Conservation (phyloP, 2,797 vertebrate species). For the Okamejei kenojei region DNA sequence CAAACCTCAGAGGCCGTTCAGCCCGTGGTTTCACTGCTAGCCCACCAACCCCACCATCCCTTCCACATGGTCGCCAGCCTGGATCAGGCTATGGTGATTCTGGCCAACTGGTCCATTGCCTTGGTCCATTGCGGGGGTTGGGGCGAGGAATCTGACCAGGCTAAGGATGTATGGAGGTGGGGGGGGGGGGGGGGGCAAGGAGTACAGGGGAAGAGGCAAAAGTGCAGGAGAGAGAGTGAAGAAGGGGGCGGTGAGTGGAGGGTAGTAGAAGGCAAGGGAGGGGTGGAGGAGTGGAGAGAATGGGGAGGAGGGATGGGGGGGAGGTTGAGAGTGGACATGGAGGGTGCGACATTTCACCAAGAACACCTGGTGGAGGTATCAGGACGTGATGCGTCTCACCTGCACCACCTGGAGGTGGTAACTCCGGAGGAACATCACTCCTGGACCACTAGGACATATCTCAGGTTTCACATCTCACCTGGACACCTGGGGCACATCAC, state of each 20-base stretch:
- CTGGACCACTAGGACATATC: no score
- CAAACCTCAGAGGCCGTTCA: background rate
- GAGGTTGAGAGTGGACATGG: no score
- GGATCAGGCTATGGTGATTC: background rate
- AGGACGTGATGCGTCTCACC: no score
- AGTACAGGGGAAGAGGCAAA: background rate
- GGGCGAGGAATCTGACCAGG: background rate
- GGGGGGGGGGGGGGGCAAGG: background rate
- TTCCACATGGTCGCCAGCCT: background rate
- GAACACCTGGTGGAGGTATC: no score
- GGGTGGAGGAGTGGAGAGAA: background rate
- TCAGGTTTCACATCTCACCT: no score
- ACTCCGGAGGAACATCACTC: no score
- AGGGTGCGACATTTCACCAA: no score
- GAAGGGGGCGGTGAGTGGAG: background rate
- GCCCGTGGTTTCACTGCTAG: no score
- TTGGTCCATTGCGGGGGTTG: background rate
- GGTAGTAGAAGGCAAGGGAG: background rate
- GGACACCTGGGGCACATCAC: no score
- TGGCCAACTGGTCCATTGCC: background rate
- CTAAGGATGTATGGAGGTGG: background rate
- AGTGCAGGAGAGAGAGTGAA: background rate
- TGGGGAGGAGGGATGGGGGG: background rate
- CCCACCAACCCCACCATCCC: no score
- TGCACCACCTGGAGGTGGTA: no score